A percentile compares a stretch with the other conserved stretches of the same genome.
These are phyloP conservation scores for Fundulus diaphanus DNA, from an alignment of 2,797 vertebrate genomes.

Conservation along the genomic window DNA sequence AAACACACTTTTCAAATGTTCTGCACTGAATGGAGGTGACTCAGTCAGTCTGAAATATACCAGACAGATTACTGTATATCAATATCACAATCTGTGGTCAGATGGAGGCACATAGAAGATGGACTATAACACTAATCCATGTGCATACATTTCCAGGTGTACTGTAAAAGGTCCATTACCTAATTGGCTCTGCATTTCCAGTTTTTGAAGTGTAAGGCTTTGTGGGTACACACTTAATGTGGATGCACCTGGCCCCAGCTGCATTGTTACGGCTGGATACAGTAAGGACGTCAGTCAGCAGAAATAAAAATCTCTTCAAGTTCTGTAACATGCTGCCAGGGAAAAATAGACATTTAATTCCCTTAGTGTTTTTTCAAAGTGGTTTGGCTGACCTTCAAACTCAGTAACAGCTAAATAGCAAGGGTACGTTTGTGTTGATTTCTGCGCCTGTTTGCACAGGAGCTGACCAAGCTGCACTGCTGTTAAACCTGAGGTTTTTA, in stretches of 20 bases:
- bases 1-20: not conserved
- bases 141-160: not conserved
- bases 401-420: not conserved
- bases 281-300: not conserved
- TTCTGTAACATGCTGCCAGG: not conserved
- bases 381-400: not conserved
- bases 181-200: not conserved
- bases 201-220: not conserved
- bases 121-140: not conserved
- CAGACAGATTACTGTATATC: not conserved
- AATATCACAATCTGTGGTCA: not conserved
- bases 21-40: not conserved
- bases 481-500: slow-evolving; percentile 18
- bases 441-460: slow-evolving; percentile 12
- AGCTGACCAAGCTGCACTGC: not conserved
- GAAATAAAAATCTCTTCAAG: not conserved
- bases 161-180: too few species aligned
- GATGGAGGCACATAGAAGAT: not conserved
- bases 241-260: not conserved
- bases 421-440: too few species aligned
- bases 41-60: not conserved
- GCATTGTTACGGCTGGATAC: not conserved
- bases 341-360: not conserved
- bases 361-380: not conserved
- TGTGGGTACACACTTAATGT: not conserved